phyloP scores from a whole-genome alignment of 2,888 invertebrate genomes.

The Agriotes lineatus region DNA sequence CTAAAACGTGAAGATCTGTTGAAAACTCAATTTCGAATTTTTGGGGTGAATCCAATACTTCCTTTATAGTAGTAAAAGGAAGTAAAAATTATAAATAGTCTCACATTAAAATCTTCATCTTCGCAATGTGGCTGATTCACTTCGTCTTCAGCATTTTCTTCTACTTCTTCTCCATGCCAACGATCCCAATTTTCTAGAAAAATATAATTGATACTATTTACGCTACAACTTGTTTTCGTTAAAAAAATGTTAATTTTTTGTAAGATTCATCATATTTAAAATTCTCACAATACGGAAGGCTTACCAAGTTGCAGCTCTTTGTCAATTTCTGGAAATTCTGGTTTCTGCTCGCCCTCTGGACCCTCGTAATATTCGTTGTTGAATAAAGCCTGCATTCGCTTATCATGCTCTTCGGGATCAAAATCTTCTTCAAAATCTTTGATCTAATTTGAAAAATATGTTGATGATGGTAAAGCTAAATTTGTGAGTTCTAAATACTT shows the following conservation, averaged over 20 bases:
- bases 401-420: slow-evolving; percentile 90
- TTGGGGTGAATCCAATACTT: too few relatives aligned
- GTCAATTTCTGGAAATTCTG: slow-evolving; percentile 86
- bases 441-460: slow-evolving; percentile 70
- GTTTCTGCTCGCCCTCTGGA: slow-evolving; percentile 80
- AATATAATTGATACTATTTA: slow-evolving; percentile 19
- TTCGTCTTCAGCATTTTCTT: slow-evolving; percentile 51
- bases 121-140: slow-evolving; percentile 63
- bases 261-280: too few relatives aligned
- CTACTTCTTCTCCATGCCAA: slow-evolving; percentile 67
- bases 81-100: too few relatives aligned
- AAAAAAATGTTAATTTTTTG: too few relatives aligned
- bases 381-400: slow-evolving; percentile 87
- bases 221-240: too few relatives aligned
- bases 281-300: too few relatives aligned
- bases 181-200: slow-evolving; percentile 77
- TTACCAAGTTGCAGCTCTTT: slow-evolving; percentile 74
- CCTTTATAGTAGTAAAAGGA: too few relatives aligned
- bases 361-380: slow-evolving; percentile 88
- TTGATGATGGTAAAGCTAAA: too few relatives aligned
- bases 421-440: slow-evolving; percentile 91
- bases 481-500: too few relatives aligned
- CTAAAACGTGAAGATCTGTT: too few relatives aligned
- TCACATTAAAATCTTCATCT: slow-evolving; percentile 86
- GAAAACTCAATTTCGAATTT: too few relatives aligned